Percentiles rank a stretch among this genome's conserved stretches.
Evolutionary conservation across 1,140 invertebrate genomes (phyloP).

Genomic region (Drosophila pandora): DNA sequence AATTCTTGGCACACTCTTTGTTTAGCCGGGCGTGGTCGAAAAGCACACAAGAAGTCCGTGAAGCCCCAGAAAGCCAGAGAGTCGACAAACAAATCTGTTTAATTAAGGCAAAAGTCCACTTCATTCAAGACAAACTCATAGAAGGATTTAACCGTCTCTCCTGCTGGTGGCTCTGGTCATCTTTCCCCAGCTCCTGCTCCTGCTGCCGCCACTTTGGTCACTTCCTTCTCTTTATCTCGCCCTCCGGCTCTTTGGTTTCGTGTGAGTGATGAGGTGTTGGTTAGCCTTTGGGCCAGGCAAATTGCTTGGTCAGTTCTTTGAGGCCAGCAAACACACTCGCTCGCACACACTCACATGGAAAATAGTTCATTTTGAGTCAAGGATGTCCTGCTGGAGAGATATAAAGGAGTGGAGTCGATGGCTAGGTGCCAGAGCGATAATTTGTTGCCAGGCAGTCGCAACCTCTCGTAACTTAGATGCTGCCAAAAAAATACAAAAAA

Average conservation of each 20-base stretch:
- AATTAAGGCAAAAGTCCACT: conserved; percentile 53
- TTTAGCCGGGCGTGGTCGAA: conserved; percentile 27
- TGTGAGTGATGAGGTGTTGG: conserved; percentile 63
- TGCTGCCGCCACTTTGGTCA: conserved; percentile 5
- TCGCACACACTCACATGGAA: background rate
- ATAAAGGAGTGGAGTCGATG: conserved; percentile 11
- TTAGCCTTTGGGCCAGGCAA: conserved; percentile 56
- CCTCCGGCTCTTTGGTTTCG: conserved; percentile 23
- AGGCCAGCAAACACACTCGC: conserved; percentile 48
- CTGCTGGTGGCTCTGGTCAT: background rate
- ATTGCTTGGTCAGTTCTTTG: conserved; percentile 64
- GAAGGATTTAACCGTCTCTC: background rate
- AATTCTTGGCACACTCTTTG: conserved; percentile 46
- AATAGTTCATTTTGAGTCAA: conserved; percentile 47
- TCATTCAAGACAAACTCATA: conserved; percentile 14
- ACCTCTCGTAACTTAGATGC: conserved; percentile 60
- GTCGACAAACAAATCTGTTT: conserved; percentile 55
- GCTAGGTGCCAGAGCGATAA: conserved; percentile 61
- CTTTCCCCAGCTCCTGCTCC: background rate
- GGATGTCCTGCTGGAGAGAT: conserved; percentile 16
- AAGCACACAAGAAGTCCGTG: conserved; percentile 12
- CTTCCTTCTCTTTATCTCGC: conserved; percentile 16
- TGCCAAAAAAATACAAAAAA: conserved; percentile 54
- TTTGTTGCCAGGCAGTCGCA: conserved; percentile 60
- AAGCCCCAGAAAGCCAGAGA: conserved; percentile 15